These are phyloP conservation scores for Zaprionus lachaisei DNA, from an alignment of 1,140 invertebrate genomes.

Conservation along the genomic window DNA sequence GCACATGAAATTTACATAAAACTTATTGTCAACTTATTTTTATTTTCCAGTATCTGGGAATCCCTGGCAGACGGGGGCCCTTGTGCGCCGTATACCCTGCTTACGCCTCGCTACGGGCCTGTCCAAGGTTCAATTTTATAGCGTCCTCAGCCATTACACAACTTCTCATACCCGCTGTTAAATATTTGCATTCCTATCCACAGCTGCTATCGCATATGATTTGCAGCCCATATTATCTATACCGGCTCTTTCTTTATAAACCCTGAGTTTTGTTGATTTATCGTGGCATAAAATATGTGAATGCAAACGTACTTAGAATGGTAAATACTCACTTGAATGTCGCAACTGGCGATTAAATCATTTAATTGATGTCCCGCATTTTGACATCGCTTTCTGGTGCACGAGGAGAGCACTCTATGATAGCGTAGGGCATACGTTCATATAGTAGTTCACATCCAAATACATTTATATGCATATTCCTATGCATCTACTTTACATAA, in stretches of 20 bases:
- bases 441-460: not conserved
- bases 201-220: conserved; percentile 2
- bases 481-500: too few relatives aligned
- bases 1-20: too few relatives aligned
- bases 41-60: too few relatives aligned
- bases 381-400: conserved; percentile 4
- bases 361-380: conserved; percentile 36
- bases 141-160: not conserved
- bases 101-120: too few relatives aligned
- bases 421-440: not conserved
- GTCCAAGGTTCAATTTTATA: not conserved
- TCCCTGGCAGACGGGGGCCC: too few relatives aligned
- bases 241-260: not conserved
- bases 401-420: not conserved
- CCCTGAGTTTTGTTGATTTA: conserved; percentile 5
- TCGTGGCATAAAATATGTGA: not conserved
- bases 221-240: not conserved
- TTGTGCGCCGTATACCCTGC: too few relatives aligned
- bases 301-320: not conserved
- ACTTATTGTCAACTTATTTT: too few relatives aligned
- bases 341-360: conserved; percentile 27
- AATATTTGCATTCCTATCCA: conserved; percentile 6
- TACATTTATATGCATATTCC: not conserved
- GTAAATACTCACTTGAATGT: conserved; percentile 37
- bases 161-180: not conserved